Evolutionary conservation across 2,888 invertebrate genomes (phyloP), one percentile per base, ranked within the genome.

Genomic region (Mimas tiliae): DNA sequence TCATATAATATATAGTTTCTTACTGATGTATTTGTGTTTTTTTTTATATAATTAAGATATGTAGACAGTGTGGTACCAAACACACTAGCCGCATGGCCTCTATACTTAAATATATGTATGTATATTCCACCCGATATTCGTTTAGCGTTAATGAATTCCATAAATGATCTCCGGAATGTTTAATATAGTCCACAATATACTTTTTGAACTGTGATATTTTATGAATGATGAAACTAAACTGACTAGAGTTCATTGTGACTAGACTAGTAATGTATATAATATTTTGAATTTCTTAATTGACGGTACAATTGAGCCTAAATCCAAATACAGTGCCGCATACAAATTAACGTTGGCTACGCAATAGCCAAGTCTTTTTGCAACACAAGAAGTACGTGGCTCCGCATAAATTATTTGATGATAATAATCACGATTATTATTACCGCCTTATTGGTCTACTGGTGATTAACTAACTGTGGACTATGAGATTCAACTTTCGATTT

Each of bases 311-410:
- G 11, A 58, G 42, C 38, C 58, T 11, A 58, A 58, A 58, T 58
- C 42, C 42, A 14, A 6, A 58, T 19, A 58, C 55, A 58, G 58
- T 42, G 19, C 19, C 6, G 58, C 19, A 58, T 58, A 58, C 58
- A 42, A 42, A 58, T 42, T 38, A 58, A 19, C 42, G 42, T 12
- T 58, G 11, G 3, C 34, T 55, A 38, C 38, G 58, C 58, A 42
- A 58, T 42, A 58, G 6, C 58, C 16, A 19, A 38, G 58, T 58
- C 38, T 58, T 53, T 52, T 53, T 7, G 58, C 58, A 58, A 58
- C 19, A 58, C 9, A 21, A 27, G 4, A 11, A 19, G 42, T 42
- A 58, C 58, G 58, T 58, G 58, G 19, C 11, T 11, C 9, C 19
- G 38, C 58, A 58, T 58, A 42, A 58, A 19, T 58, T 42, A 58